Evolutionary conservation across 2,113 vertebrate species (phyloP).

Genomic region (Kobus ellipsiprymnus): DNA sequence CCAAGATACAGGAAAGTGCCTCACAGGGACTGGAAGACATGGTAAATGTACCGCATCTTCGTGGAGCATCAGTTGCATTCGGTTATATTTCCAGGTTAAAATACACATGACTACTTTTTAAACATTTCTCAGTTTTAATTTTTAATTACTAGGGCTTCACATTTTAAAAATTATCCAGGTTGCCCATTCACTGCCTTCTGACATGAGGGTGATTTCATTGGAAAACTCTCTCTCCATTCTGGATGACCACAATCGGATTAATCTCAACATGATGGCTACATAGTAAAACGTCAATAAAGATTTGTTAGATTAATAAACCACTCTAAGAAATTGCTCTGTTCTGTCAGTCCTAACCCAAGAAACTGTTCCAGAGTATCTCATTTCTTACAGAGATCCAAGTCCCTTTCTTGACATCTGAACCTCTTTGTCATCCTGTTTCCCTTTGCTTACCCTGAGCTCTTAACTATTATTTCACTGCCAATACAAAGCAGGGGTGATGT

Average conservation of each 20-base stretch:
- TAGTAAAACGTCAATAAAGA: conserved; percentile 31
- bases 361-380: background rate
- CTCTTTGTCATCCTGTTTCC: background rate
- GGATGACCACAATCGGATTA: background rate
- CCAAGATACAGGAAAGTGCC: background rate
- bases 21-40: background rate
- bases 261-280: background rate
- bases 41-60: background rate
- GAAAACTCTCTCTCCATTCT: background rate
- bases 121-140: background rate
- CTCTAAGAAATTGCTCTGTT: conserved; percentile 50
- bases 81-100: background rate
- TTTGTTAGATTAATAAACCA: conserved; percentile 51
- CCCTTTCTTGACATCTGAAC: background rate
- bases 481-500: background rate
- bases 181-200: background rate
- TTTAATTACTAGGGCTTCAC: background rate
- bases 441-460: background rate
- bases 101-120: background rate
- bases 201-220: background rate
- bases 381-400: background rate
- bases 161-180: background rate
- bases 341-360: background rate
- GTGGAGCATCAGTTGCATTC: background rate
- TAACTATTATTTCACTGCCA: background rate